Evolutionary conservation across 2,888 invertebrate genomes (phyloP), one percentile per base, ranked within the genome.

Genomic region (Koerneria pararmatus): DNA sequence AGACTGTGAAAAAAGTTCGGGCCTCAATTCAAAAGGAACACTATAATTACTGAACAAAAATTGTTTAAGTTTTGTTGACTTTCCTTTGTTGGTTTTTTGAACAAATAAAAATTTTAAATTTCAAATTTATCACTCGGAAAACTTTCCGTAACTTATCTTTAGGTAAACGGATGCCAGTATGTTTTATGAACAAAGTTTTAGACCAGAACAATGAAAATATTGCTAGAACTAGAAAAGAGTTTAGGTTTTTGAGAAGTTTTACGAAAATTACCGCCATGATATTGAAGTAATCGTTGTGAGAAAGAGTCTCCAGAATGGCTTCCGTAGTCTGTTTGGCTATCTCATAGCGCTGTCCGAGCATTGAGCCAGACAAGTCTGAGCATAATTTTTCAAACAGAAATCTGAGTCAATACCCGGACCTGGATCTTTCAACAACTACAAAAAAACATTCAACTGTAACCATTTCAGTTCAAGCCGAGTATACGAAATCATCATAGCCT

Each of bases 271-370:
- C 87, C 78, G 89, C 89, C 77, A 92, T 89, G 34, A 99, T 90
- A 79, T 95, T 95, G 66, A 99, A 91, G 84, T 91, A 95, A 85
- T 99, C 98, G 84, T 99, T 95, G 83, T 97, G 95, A 6, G 93
- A 94, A 59, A 99, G 88, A 0, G 98, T 97, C 71, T 93, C 92
- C 78, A 99, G 85, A 69, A 99, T 89, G 49, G 91, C 90, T 68
- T 89, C 88, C 29, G 95, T 90, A 0, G 95, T 95, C 80, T 91
- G 89, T 78, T 90, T 89, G 19, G 93, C 94, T 76, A 97, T 94
- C 85, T 93, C 92, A 80, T 91, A 89, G 72, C 76, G 51, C 48
- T 91, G 89, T 0, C 95, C 97, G 35, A 89, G 90, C 97, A 98
- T 98, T 27, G 95, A 95, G 24, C 98, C 98, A 59, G 95, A 94